phyloP scores from a whole-genome alignment of 2,113 vertebrate species.

The Triplophysa tibetana region DNA sequence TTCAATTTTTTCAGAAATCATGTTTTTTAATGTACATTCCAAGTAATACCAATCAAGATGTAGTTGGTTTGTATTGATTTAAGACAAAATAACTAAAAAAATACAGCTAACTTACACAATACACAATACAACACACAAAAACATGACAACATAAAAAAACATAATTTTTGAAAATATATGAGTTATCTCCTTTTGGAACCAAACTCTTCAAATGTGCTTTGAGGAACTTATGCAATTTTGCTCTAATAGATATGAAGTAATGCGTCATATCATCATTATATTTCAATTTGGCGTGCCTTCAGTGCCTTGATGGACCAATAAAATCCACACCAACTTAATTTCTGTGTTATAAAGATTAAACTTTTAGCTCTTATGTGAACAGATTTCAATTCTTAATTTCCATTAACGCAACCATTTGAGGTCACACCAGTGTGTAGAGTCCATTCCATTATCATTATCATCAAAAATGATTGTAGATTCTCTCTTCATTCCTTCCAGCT shows the following conservation, averaged over 20 bases:
- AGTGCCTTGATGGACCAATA: not conserved
- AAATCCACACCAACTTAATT: not conserved
- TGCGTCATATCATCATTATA: not conserved
- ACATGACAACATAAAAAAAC: no score
- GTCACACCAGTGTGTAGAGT: not conserved
- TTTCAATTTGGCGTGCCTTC: not conserved
- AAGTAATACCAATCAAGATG: no score
- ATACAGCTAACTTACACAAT: no score
- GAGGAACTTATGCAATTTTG: no score
- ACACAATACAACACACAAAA: no score
- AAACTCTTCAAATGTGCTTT: no score
- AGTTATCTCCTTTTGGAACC: no score
- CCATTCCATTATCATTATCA: not conserved
- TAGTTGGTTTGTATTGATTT: no score
- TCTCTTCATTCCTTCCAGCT: conserved; percentile 71
- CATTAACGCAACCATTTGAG: not conserved
- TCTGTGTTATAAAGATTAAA: not conserved
- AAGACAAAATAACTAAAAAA: no score
- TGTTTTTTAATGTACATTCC: no score
- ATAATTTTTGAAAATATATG: no score
- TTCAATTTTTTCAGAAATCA: no score
- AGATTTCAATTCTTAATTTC: not conserved
- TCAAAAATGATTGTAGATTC: not conserved
- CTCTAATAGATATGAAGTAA: not conserved
- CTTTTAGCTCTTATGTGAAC: conserved; percentile 10